phyloP scores from a whole-genome alignment of 2,888 invertebrate genomes.

The Gibbula magus region DNA sequence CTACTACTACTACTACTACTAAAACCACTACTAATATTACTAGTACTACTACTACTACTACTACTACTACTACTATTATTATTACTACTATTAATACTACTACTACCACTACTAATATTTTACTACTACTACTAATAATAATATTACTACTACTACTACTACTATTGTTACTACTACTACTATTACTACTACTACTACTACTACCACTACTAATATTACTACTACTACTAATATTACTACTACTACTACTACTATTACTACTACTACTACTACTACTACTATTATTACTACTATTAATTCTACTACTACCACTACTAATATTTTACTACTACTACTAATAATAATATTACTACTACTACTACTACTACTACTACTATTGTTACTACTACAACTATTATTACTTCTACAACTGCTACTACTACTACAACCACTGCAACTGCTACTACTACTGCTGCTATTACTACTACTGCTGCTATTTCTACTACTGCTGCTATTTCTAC shows the following conservation, averaged over 20 bases:
- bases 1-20: not conserved
- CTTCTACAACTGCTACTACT: slow-evolving; percentile 7
- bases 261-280: not conserved
- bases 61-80: not conserved
- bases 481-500: too few species aligned
- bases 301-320: too few species aligned
- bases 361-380: slow-evolving; percentile 11
- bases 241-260: not conserved
- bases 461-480: not conserved
- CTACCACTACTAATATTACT: slow-evolving; percentile 22
- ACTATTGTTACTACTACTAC: slow-evolving; percentile 19
- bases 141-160: slow-evolving; percentile 18
- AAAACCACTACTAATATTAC: not conserved
- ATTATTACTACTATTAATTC: too few species aligned
- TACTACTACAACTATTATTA: slow-evolving; percentile 12
- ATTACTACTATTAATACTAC: not conserved
- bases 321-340: not conserved
- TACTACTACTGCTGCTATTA: not conserved
- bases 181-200: slow-evolving; percentile 17
- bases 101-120: slow-evolving; percentile 17
- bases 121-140: slow-evolving; percentile 4
- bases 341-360: slow-evolving; percentile 21
- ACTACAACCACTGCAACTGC: not conserved
- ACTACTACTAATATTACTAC: not conserved
- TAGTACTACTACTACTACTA: not conserved